Percentiles rank a stretch among this genome's conserved stretches.
These are phyloP conservation scores for Microplitis demolitor DNA, from an alignment of 1,140 invertebrate genomes.

Conservation along the genomic window DNA sequence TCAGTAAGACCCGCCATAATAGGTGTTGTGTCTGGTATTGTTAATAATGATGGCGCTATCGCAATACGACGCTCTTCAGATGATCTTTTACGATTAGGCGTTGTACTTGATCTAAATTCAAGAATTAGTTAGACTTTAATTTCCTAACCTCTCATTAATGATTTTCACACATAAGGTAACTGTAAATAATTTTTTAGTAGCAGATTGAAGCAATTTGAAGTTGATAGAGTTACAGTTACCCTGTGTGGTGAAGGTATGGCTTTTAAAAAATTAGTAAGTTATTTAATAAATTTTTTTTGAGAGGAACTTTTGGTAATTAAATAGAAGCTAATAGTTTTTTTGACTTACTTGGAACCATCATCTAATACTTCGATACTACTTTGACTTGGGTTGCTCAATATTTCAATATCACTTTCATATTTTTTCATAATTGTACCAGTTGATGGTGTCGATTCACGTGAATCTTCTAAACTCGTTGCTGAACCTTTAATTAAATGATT, in stretches of 20 bases:
- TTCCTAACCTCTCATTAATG: no score
- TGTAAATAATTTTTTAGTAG: no score
- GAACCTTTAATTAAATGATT: conserved; percentile 45
- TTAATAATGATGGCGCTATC: conserved; percentile 51
- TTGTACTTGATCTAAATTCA: conserved; percentile 26
- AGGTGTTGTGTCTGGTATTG: conserved; percentile 52
- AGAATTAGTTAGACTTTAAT: neutral
- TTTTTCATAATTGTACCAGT: conserved; percentile 56
- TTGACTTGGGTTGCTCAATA: conserved; percentile 70
- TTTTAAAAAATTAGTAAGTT: no score
- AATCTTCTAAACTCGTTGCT: conserved; percentile 59
- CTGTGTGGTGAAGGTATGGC: no score
- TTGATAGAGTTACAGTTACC: no score
- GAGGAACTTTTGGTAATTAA: no score
- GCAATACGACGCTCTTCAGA: conserved; percentile 55
- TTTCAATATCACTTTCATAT: conserved; percentile 68
- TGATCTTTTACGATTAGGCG: conserved; percentile 57
- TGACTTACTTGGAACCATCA: conserved; percentile 52
- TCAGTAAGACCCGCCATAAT: conserved; percentile 62
- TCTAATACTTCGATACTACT: conserved; percentile 70
- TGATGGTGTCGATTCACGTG: conserved; percentile 57
- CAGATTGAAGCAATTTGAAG: no score
- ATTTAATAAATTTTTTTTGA: no score
- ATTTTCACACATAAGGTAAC: no score
- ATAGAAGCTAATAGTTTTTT: neutral